phyloP scores from a whole-genome alignment of 2,888 invertebrate species.

The Amiota mariae region DNA sequence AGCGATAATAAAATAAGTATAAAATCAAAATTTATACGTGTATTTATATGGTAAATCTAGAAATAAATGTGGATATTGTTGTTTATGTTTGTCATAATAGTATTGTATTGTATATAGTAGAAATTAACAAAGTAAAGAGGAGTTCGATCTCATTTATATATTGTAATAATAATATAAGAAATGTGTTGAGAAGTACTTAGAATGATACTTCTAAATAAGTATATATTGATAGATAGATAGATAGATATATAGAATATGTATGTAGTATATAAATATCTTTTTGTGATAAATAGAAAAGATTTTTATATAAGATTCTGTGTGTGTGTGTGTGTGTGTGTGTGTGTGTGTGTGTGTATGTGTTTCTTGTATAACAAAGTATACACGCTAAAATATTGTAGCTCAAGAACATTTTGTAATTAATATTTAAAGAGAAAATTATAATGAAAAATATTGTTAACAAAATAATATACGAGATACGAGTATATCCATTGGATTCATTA shows the following conservation, averaged over 20 bases:
- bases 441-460: constrained; percentile 35
- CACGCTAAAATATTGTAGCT: constrained; percentile 17
- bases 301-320: neutral
- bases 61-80: no score
- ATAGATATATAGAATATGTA: neutral
- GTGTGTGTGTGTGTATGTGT: neutral
- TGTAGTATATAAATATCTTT: neutral
- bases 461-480: neutral
- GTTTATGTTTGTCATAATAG: no score
- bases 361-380: neutral
- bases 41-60: no score
- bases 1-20: no score
- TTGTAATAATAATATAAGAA: no score
- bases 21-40: no score
- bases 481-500: neutral
- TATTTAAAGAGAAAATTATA: constrained; percentile 1
- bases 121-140: no score
- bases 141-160: no score
- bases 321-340: no score
- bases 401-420: neutral
- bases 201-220: neutral
- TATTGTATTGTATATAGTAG: no score
- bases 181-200: no score
- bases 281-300: neutral
- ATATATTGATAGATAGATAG: no score